Conservation (phyloP, 2,797 vertebrate species). For the Allobates femoralis region DNA sequence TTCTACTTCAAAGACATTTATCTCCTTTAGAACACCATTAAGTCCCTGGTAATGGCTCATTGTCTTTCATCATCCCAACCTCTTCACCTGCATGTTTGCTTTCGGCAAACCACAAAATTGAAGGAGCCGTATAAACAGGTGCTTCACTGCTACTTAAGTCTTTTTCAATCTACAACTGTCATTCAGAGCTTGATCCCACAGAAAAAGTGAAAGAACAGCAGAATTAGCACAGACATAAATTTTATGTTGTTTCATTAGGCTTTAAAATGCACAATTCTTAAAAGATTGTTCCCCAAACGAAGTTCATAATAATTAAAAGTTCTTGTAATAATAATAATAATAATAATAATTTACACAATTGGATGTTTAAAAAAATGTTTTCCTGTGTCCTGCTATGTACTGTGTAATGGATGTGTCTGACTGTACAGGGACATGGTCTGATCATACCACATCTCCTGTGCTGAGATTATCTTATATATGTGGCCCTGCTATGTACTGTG, state of each 20-base stretch:
- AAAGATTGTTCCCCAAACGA: no score
- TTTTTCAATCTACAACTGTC: slow-evolving; percentile 54
- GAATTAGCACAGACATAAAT: slow-evolving; percentile 38
- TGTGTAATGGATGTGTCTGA: no score
- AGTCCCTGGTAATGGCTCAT: slow-evolving; percentile 79
- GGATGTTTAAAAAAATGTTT: no score
- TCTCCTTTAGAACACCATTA: slow-evolving; percentile 82
- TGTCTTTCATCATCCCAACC: slow-evolving; percentile 82
- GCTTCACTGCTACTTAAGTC: slow-evolving; percentile 65
- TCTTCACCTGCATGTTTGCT: slow-evolving; percentile 79
- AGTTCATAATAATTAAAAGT: no score
- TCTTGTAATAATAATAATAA: no score
- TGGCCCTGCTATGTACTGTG: no score
- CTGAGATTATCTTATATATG: no score
- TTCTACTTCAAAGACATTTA: slow-evolving; percentile 81
- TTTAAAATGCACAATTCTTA: no score
- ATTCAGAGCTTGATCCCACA: slow-evolving; percentile 55
- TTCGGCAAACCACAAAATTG: slow-evolving; percentile 67
- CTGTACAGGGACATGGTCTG: no score
- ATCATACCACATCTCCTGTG: no score
- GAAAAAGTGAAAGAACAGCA: slow-evolving; percentile 57
- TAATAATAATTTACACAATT: no score
- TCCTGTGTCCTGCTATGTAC: no score
- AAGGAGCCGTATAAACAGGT: slow-evolving; percentile 66
- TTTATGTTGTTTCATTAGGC: slow-evolving; percentile 15